These are phyloP conservation scores for Hirtodrosophila cameraria DNA, from an alignment of 2,888 invertebrate species.

Conservation along the genomic window DNA sequence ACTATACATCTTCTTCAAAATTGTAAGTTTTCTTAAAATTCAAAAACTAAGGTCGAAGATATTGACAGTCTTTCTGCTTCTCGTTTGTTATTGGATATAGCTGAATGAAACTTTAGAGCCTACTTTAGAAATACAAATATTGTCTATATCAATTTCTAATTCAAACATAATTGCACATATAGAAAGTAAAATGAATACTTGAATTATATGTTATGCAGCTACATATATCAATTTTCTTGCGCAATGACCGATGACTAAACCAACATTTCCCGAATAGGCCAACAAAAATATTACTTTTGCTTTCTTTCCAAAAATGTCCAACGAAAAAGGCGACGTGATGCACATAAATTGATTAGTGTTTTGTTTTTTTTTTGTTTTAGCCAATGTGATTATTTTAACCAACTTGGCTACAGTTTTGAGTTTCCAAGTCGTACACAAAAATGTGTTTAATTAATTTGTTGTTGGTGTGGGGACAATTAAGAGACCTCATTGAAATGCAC, in stretches of 20 bases:
- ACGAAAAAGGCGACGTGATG: slow-evolving; percentile 29
- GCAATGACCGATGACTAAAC: slow-evolving; percentile 33
- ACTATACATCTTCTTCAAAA: no score
- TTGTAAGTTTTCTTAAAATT: no score
- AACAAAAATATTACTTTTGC: slow-evolving; percentile 48
- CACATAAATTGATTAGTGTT: slow-evolving; percentile 36
- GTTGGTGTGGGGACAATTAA: slow-evolving; percentile 26
- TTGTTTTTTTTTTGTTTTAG: slow-evolving; percentile 13
- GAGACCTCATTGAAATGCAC: slow-evolving; percentile 55
- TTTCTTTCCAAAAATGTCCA: slow-evolving; percentile 58
- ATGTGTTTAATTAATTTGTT: slow-evolving; percentile 52
- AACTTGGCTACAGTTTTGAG: slow-evolving; percentile 45
- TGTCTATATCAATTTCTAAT: no score
- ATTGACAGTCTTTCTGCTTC: no score
- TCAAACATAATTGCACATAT: neutral
- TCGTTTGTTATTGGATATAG: no score
- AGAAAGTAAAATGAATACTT: slow-evolving; percentile 47
- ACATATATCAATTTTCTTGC: slow-evolving; percentile 41
- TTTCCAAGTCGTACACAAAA: slow-evolving; percentile 28
- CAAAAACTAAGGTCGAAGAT: no score
- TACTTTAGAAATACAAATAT: no score
- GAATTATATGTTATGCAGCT: no score
- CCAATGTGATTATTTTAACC: slow-evolving; percentile 41
- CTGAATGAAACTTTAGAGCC: no score
- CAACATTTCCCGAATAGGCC: slow-evolving; percentile 39